Evolutionary conservation across 2,113 vertebrate genomes (phyloP), one percentile per base, ranked within the genome.

Genomic region (Podocnemis expansa): DNA sequence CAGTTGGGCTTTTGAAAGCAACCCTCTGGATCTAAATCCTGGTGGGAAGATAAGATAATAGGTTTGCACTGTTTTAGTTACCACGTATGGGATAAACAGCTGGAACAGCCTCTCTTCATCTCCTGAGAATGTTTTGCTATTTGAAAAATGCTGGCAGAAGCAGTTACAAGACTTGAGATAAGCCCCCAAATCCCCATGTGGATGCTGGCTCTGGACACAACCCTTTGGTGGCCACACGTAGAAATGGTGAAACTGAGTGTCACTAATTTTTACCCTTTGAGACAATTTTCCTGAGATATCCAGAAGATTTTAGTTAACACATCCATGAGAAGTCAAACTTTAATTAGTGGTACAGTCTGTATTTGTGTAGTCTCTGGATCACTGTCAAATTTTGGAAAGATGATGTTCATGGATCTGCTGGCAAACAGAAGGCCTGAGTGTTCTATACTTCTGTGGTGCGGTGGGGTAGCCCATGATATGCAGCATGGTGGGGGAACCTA

Each of bases 11-110:
- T 90, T 38, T 93, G 95, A 96, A 95, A 95, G 94, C 93, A 97
- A 38, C 90, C 84, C 88, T 97, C 80, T 0, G 1, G 82, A 45
- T 91, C 1, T 58, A 90, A 94, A 82, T 94, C 94, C 87, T 91
- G 97, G 96, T 97, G 88, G 90, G 89, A 34, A 94, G 95, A 96
- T 92, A 96, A 97, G 94, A 95, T 94, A 91, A 93, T 96, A 73
- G 80, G n/a, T 49, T 87, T 83, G 93, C 91, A 45, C 91, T 96
- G 95, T 97, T 97, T 19, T 94, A 75, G 95, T 95, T 95, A 91
- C 93, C 2, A 0, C 3, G 2, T 81, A 84, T 0, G 54, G 58
- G 78, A 91, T 94, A 94, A 93, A 96, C 90, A 97, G 82, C 91
- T 38, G 22, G 70, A 38, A 75, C 85, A 45, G 38, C 93, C 80